A percentile compares a stretch with the other conserved stretches of the same genome.
Evolutionary conservation across 2,888 invertebrate species (phyloP).

Genomic region (Portevinia maculata): DNA sequence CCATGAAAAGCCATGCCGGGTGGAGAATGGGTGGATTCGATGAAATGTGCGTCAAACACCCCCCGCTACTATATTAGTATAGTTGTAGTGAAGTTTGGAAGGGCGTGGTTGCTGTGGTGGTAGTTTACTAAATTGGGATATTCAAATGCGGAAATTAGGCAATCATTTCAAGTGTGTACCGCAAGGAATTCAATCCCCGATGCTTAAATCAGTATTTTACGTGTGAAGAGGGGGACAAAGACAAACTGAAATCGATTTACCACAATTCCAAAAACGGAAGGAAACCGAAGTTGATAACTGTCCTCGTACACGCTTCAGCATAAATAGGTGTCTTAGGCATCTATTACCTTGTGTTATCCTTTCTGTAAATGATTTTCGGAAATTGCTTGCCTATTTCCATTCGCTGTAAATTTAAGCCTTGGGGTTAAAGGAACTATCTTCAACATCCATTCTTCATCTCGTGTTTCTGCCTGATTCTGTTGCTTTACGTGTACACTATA

Average conservation of each 20-base stretch:
- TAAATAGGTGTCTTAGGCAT: slow-evolving; percentile 65
- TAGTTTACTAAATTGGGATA: slow-evolving; percentile 58
- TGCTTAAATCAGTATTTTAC: slow-evolving; percentile 4
- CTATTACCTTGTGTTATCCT: slow-evolving; percentile 63
- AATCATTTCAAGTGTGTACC: slow-evolving; percentile 36
- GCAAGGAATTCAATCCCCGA: slow-evolving; percentile 58
- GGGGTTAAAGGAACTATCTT: slow-evolving; percentile 13
- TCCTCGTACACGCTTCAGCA: slow-evolving; percentile 24
- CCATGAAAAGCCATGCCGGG: slow-evolving; percentile 29
- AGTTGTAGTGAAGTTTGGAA: neutral
- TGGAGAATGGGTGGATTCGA: neutral
- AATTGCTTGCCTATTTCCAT: slow-evolving; percentile 58
- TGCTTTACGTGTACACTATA: slow-evolving; percentile 16
- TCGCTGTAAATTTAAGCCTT: slow-evolving; percentile 34
- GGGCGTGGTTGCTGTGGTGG: slow-evolving; percentile 11
- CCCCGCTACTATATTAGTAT: neutral
- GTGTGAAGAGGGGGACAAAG: slow-evolving; percentile 1
- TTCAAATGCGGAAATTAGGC: slow-evolving; percentile 54
- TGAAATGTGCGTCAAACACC: slow-evolving; percentile 20
- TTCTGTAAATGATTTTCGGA: slow-evolving; percentile 64
- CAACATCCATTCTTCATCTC: neutral
- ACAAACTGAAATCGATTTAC: slow-evolving; percentile 58
- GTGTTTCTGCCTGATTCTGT: slow-evolving; percentile 21
- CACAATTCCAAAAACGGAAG: slow-evolving; percentile 37
- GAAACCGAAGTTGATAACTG: slow-evolving; percentile 58